phyloP scores from a whole-genome alignment of 1,140 invertebrate genomes.

The Ceratoteleas bidentatus region DNA sequence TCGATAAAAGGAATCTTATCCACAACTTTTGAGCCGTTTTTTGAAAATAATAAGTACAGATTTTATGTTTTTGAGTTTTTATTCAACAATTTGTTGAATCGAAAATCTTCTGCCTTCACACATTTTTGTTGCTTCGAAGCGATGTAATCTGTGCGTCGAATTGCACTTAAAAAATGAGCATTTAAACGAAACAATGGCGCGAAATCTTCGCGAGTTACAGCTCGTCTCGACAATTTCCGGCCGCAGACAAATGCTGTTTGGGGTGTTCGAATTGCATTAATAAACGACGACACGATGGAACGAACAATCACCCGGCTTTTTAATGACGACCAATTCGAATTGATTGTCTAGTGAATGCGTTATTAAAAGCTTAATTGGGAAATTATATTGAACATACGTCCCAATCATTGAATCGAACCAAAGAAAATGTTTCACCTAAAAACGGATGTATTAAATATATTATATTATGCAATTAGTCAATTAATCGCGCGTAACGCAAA shows the following conservation, averaged over 20 bases:
- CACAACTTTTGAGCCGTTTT: no score
- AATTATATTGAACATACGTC: constrained; percentile 28
- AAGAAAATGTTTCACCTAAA: constrained; percentile 11
- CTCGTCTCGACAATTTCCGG: constrained; percentile 9
- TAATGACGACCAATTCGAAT: constrained; percentile 38
- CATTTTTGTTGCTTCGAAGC: no score
- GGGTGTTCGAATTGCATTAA: constrained; percentile 33
- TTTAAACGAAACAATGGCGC: no score
- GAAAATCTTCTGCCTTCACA: no score
- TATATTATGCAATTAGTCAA: constrained; percentile 10
- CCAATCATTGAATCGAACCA: constrained; percentile 14
- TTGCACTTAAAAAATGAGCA: no score
- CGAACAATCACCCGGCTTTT: constrained; percentile 29
- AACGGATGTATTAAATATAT: neutral
- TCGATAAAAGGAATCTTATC: no score
- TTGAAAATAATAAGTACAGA: no score
- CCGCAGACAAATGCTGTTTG: constrained; percentile 8
- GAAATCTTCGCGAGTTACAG: constrained; percentile 7
- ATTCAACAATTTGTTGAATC: no score
- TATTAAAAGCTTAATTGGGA: constrained; percentile 37
- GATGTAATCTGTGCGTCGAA: no score
- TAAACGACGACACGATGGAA: constrained; percentile 32
- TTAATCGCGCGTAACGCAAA: neutral
- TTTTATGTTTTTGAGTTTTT: no score
- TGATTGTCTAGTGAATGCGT: constrained; percentile 39